Evolutionary conservation across 2,113 vertebrate genomes (phyloP), one percentile per base, ranked within the genome.

Genomic region (Gorilla gorilla): DNA sequence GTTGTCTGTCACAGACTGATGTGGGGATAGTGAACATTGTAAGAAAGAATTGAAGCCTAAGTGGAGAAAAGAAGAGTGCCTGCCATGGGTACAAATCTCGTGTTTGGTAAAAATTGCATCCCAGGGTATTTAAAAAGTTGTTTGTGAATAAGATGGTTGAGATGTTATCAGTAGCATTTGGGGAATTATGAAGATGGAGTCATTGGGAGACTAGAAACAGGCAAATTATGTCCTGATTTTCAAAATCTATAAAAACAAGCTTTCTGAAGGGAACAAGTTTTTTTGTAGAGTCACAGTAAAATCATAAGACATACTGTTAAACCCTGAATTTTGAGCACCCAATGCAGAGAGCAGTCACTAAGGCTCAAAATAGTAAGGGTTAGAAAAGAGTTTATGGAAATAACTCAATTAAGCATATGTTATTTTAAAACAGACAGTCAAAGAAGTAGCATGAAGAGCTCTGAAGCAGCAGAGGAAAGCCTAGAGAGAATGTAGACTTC

Each of bases 171-270:
- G 61, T 57, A 64, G 50, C 68, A 82, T 66, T 76, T 66, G 27
- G 8, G 40, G 30, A 79, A 78, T 89, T 81, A 90, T 59, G 16
- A 68, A 68, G 52, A 27, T 6, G 3, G 48, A 79, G 87, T 12
- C 11, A 38, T 20, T 86, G 79, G 66, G 27, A 89, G 13, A 86
- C 40, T 66, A 72, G 66, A 96, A 87, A 64, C 6, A 87, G 43
- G 13, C 6, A 73, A 95, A 89, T 81, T 76, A 45, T 52, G 43
- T 66, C 50, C 73, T 86, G 78, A 93, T 94, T 96, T 95, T 89
- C 30, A 64, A 89, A 68, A 76, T 25, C 22, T 92, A 16, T 72
- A 40, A 73, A 83, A 81, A 20, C 16, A 79, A 57, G 40, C 55
- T 40, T 79, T 52, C 38, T 87, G 13, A 96, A 57, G 52, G 8